phyloP scores from a whole-genome alignment of 2,113 vertebrate genomes.

The Chaetodon auriga region DNA sequence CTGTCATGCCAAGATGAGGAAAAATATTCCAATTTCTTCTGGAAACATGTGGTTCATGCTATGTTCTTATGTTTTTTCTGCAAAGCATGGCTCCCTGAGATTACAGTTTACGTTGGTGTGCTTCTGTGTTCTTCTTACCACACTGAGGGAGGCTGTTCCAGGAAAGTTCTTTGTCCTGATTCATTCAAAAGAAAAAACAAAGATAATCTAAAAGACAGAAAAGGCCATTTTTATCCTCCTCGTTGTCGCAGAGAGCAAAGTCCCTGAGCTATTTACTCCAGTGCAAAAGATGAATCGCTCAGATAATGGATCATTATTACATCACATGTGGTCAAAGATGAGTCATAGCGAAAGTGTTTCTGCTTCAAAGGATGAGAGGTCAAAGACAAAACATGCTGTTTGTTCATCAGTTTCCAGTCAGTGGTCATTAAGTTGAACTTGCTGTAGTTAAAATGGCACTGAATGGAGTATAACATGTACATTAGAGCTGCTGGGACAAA shows the following conservation, averaged over 20 bases:
- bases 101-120: not conserved
- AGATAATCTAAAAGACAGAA: not conserved
- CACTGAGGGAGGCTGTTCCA: not conserved
- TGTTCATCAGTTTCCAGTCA: not conserved
- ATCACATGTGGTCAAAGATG: not conserved
- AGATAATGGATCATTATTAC: not conserved
- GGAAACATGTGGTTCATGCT: not conserved
- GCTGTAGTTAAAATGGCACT: too few species aligned
- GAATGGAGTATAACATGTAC: too few species aligned
- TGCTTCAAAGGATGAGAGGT: not conserved
- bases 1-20: not conserved
- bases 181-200: not conserved
- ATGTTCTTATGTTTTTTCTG: too few species aligned
- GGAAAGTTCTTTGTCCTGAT: not conserved
- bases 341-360: not conserved
- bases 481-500: too few species aligned
- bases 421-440: not conserved
- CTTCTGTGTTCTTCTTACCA: not conserved
- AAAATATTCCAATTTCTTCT: not conserved
- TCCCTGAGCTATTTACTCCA: not conserved
- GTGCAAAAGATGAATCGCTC: not conserved
- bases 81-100: too few species aligned
- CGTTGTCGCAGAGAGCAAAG: not conserved
- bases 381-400: not conserved
- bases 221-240: not conserved